Base-by-base conservation (phyloP, 2,888 invertebrate genomes). In the Pristionchus mayeri region DNA sequence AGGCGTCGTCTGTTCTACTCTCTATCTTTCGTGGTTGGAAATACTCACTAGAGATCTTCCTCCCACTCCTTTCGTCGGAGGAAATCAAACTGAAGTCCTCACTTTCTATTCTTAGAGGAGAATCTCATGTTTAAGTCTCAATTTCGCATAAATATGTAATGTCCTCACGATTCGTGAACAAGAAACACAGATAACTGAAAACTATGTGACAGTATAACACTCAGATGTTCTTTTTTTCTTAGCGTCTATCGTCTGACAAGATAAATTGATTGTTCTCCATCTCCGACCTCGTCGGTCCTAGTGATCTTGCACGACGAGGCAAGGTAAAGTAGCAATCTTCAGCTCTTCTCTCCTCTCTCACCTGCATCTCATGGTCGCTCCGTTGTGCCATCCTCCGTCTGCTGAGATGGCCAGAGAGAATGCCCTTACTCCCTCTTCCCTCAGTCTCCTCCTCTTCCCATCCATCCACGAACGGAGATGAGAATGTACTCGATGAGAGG, bases 21-120 rank as follows among this genome's bases (percentile, higher is more conserved):
- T 98, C 79, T 98, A 98, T 94, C 96, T 98, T 96, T 96, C 97
- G 18, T 98, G 98, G 98, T 93, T 98, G 91, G 98, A 98, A 94
- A 95, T 96, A 91, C 94, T 98, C 90, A 97, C 97, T 37, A 95
- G 95, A 90, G 96, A 96, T 93, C 95, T 98, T 94, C 97, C 97
- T 54, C 97, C 98, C 0, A 95, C 96, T 93, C 94, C 98, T 82
- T 91, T 94, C 30, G 91, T 94, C 24, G 92, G 94, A 52, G 94
- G 94, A 75, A 94, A 94, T 90, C 94, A 94, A 87, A 93, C 93
- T 82, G 94, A 94, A 88, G 94, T 94, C 0, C 92, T 94, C 44
- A 94, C 94, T 3, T 94, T 94, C 90, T 94, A 94, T 90, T 94
- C 94, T 4, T 94, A 48, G n/a, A n/a, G n/a, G 89, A 24, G n/a